Conservation (phyloP, 2,797 vertebrate genomes). For the Chloroceryle amazona region DNA sequence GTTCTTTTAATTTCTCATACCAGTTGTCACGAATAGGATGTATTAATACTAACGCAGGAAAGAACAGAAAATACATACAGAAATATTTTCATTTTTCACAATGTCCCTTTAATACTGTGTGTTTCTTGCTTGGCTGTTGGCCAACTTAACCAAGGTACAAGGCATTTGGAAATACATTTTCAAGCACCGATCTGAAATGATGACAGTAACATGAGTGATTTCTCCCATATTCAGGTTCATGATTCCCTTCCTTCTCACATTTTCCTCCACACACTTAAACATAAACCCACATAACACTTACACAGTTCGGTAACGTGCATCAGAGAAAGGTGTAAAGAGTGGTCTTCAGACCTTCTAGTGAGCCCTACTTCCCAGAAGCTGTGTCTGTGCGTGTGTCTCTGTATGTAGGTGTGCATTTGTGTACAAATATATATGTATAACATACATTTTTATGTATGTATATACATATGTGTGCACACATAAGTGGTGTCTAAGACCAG, state of each 20-base stretch:
- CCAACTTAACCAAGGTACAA: neutral
- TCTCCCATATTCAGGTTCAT: neutral
- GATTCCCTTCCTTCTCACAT: neutral
- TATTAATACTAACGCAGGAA: neutral
- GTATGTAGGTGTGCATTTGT: neutral
- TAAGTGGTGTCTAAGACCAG: neutral
- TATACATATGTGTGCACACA: neutral
- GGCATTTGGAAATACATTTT: slow-evolving; percentile 12
- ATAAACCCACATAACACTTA: neutral
- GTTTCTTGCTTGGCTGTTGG: neutral
- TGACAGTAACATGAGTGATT: neutral
- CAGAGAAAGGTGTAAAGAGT: slow-evolving; percentile 44
- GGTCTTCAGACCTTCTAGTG: neutral
- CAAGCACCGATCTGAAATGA: slow-evolving; percentile 19
- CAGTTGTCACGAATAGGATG: neutral
- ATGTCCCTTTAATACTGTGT: neutral
- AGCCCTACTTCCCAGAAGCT: neutral
- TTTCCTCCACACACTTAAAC: neutral
- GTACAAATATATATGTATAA: neutral
- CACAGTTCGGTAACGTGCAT: neutral
- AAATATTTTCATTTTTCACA: neutral
- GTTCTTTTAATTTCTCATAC: neutral
- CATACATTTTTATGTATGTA: neutral
- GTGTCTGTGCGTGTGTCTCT: neutral
- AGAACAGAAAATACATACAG: neutral